Conservation (phyloP, 2,797 vertebrate species). For the Bucorvus abyssinicus region DNA sequence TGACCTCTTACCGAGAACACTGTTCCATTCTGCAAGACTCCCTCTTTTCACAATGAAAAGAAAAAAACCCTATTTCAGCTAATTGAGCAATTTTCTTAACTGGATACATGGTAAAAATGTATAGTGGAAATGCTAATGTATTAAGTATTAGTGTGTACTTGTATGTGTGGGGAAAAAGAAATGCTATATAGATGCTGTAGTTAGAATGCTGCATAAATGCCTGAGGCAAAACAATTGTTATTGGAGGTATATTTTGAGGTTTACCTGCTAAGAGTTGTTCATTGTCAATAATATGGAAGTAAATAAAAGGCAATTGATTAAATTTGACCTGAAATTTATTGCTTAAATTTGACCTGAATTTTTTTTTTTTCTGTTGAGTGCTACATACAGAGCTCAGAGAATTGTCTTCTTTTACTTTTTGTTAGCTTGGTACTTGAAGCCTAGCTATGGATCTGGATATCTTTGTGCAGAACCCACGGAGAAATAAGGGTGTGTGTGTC, state of each 20-base stretch:
- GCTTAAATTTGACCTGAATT: background rate
- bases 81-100: slow-evolving; percentile 66
- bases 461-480: background rate
- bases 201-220: slow-evolving; percentile 30
- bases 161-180: slow-evolving; percentile 3
- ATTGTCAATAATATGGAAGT: slow-evolving; percentile 14
- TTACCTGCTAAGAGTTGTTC: slow-evolving; percentile 16
- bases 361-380: background rate
- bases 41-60: slow-evolving; percentile 59
- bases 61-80: slow-evolving; percentile 41
- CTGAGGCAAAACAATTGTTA: slow-evolving; percentile 54
- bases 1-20: slow-evolving; percentile 52
- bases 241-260: slow-evolving; percentile 37
- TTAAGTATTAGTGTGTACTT: slow-evolving; percentile 53
- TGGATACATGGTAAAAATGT: slow-evolving; percentile 48
- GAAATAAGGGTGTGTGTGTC: background rate
- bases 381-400: background rate
- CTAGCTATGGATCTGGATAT: background rate
- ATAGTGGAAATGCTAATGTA: slow-evolving; percentile 56
- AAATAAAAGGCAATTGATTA: slow-evolving; percentile 35
- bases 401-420: background rate
- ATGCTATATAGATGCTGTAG: slow-evolving; percentile 23
- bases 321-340: background rate
- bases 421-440: background rate
- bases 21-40: slow-evolving; percentile 41